phyloP scores from a whole-genome alignment of 92 coral and sea anemone genomes.

The Paramuricea clavata region DNA sequence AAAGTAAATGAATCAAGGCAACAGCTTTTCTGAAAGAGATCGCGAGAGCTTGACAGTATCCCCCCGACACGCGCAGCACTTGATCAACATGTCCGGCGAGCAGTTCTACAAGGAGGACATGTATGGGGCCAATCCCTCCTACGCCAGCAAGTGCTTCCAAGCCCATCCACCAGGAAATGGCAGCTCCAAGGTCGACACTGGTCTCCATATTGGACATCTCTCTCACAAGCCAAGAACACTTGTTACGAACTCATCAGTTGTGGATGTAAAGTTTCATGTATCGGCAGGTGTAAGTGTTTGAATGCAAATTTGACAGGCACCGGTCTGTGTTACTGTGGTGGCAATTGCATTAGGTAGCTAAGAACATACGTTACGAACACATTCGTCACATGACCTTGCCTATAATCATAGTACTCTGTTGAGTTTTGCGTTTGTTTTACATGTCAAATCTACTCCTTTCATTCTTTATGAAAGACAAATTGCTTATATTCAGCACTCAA shows the following conservation, averaged over 20 bases:
- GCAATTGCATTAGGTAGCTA: constrained; percentile 43
- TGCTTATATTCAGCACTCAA: no score
- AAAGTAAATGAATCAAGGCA: background rate
- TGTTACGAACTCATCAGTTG: constrained; percentile 70
- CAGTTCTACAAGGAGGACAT: constrained; percentile 73
- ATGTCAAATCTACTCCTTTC: no score
- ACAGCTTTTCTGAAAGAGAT: background rate
- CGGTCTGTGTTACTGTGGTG: constrained; percentile 75
- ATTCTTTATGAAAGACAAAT: no score
- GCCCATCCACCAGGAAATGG: constrained; percentile 78
- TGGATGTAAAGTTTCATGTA: constrained; percentile 68
- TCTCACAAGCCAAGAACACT: constrained; percentile 64
- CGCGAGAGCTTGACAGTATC: background rate
- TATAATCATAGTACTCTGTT: no score
- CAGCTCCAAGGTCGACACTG: constrained; percentile 61
- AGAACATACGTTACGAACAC: background rate
- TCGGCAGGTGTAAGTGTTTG: constrained; percentile 78
- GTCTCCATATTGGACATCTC: constrained; percentile 74
- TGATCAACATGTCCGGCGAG: constrained; percentile 54
- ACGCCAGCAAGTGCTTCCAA: constrained; percentile 56
- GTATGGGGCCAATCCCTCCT: constrained; percentile 68
- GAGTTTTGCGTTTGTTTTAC: no score
- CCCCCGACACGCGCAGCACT: constrained; percentile 18
- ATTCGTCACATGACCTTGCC: background rate
- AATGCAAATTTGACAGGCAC: constrained; percentile 71